Conservation (phyloP, 2,797 vertebrate genomes). For the Ceryle rudis region DNA sequence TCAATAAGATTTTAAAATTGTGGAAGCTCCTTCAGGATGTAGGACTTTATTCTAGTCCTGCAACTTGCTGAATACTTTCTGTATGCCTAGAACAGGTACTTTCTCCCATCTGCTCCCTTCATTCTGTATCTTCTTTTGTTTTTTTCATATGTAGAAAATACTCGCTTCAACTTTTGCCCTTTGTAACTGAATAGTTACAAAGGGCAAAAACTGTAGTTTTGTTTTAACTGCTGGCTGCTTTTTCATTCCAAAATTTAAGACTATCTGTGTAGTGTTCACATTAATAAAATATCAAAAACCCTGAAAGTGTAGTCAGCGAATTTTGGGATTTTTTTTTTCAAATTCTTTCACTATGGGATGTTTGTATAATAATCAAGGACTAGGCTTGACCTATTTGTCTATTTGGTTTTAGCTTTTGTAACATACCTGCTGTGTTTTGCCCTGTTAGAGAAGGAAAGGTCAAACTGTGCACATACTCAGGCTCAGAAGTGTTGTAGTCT, state of each 20-base stretch:
- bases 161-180: background rate
- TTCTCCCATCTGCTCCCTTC: background rate
- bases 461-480: background rate
- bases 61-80: background rate
- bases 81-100: rapidly evolving
- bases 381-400: background rate
- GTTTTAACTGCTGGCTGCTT: background rate
- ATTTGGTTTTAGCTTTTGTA: background rate
- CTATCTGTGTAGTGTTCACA: background rate
- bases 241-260: background rate
- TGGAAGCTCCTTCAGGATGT: background rate
- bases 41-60: background rate
- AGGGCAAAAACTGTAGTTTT: too few relatives aligned
- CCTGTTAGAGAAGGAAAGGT: background rate
- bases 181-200: background rate
- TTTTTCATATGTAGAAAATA: background rate
- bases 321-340: background rate
- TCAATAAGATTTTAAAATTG: background rate
- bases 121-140: background rate
- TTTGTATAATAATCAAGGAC: background rate
- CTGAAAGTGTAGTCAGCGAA: background rate
- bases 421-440: background rate
- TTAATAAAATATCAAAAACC: background rate
- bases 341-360: rapidly evolving
- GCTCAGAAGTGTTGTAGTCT: background rate